Conservation (phyloP, 2,888 invertebrate genomes). For the Oscheius sp. region DNA sequence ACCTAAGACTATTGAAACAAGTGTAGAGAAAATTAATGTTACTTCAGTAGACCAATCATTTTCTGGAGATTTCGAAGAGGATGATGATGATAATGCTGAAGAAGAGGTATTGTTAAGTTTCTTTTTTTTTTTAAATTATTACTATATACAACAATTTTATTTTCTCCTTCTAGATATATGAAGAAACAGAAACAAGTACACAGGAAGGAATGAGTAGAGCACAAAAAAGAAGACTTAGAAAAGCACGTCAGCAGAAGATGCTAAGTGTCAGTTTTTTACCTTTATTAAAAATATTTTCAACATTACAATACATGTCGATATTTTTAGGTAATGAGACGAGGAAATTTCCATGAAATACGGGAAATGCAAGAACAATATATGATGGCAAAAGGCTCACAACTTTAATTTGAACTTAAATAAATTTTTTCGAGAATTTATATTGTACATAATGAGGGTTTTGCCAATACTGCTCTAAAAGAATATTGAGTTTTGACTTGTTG, state of each 20-base stretch:
- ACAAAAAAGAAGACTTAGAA: conserved; percentile 58
- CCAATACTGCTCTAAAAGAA: background rate
- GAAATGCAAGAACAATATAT: conserved; percentile 57
- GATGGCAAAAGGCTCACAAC: conserved; percentile 5
- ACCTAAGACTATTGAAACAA: conserved; percentile 2
- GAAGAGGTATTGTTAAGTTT: no score
- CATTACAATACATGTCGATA: background rate
- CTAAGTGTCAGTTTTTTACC: conserved; percentile 33
- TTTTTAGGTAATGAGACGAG: conserved; percentile 60
- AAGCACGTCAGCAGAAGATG: conserved; percentile 54
- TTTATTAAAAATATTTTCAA: background rate
- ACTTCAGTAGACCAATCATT: conserved; percentile 4
- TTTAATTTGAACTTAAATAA: background rate
- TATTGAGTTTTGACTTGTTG: background rate
- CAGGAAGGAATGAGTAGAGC: conserved; percentile 33
- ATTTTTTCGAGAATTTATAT: background rate
- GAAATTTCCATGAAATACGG: conserved; percentile 67
- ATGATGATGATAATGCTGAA: no score
- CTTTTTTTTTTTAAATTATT: no score
- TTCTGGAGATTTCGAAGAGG: background rate
- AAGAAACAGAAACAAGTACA: conserved; percentile 11
- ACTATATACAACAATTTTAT: no score
- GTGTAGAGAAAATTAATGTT: background rate
- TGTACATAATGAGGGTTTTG: background rate
- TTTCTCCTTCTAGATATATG: no score